phyloP scores from a whole-genome alignment of 2,888 invertebrate genomes.

The Drosophila kuntzei region DNA sequence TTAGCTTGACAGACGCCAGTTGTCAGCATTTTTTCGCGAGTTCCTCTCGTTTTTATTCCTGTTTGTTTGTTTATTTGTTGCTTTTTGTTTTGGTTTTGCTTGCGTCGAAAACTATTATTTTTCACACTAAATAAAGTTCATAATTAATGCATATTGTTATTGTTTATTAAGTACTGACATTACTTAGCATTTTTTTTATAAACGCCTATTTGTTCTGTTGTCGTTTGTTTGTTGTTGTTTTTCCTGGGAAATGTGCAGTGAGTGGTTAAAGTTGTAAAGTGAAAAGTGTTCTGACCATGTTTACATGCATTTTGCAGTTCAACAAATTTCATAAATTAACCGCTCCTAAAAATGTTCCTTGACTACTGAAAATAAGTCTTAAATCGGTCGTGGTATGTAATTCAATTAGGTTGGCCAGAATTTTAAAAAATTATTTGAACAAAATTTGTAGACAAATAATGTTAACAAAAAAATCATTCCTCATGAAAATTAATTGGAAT shows the following conservation, averaged over 20 bases:
- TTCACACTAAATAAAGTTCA: slow-evolving; percentile 16
- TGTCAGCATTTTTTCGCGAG: not conserved
- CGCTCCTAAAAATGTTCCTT: not conserved
- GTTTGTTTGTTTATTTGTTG: slow-evolving; percentile 13
- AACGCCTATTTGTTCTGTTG: slow-evolving; percentile 2
- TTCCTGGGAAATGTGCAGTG: not conserved
- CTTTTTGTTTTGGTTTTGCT: not conserved
- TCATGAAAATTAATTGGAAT: no score
- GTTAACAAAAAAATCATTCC: no score
- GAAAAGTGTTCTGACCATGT: not conserved
- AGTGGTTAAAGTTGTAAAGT: slow-evolving; percentile 1
- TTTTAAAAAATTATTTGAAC: no score
- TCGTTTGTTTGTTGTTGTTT: not conserved
- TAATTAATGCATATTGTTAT: slow-evolving; percentile 28
- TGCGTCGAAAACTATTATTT: slow-evolving; percentile 15
- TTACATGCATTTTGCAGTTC: slow-evolving; percentile 4
- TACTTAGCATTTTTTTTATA: not conserved
- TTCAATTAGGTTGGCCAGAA: not conserved
- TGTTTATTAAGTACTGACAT: slow-evolving; percentile 21
- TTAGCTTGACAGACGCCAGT: slow-evolving; percentile 4
- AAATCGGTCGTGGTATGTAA: not conserved
- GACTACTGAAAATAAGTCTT: not conserved
- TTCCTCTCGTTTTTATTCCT: not conserved
- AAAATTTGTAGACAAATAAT: no score
- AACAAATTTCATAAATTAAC: not conserved